Percentiles rank a stretch among this genome's conserved stretches.
phyloP scores from a whole-genome alignment of 23 tunicate species.

The Trididemnum clinides region DNA sequence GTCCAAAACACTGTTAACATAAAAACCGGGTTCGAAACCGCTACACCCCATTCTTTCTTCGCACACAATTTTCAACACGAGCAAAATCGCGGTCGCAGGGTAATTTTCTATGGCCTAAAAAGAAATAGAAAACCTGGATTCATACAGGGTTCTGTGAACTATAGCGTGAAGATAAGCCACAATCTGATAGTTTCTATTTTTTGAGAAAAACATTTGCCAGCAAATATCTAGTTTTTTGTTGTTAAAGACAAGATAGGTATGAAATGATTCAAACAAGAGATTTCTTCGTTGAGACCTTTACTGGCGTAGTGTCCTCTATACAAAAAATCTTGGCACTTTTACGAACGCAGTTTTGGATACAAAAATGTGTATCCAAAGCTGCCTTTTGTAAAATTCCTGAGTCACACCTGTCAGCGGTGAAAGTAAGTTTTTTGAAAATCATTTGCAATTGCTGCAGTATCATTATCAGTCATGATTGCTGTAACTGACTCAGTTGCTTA shows the following conservation, averaged over 20 bases:
- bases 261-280: not conserved
- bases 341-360: not conserved
- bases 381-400: not conserved
- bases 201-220: conserved; percentile 23
- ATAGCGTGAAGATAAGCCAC: not conserved
- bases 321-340: not conserved
- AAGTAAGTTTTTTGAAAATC: conserved; percentile 16
- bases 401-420: not conserved
- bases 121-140: too few species aligned
- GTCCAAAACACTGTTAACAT: too few species aligned
- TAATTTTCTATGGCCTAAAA: too few species aligned
- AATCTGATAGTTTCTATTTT: not conserved
- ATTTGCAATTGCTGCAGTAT: conserved; percentile 15
- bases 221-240: too few species aligned
- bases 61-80: too few species aligned
- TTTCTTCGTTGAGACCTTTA: conserved; percentile 12
- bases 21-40: too few species aligned
- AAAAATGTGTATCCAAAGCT: conserved; percentile 3
- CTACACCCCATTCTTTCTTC: too few species aligned
- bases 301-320: conserved; percentile 13
- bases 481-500: not conserved
- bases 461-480: not conserved
- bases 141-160: too few species aligned
- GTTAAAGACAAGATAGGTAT: not conserved
- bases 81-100: too few species aligned